A percentile compares a stretch with the other conserved stretches of the same genome.
phyloP scores from a whole-genome alignment of 2,797 vertebrate species.

The Falco cherrug region DNA sequence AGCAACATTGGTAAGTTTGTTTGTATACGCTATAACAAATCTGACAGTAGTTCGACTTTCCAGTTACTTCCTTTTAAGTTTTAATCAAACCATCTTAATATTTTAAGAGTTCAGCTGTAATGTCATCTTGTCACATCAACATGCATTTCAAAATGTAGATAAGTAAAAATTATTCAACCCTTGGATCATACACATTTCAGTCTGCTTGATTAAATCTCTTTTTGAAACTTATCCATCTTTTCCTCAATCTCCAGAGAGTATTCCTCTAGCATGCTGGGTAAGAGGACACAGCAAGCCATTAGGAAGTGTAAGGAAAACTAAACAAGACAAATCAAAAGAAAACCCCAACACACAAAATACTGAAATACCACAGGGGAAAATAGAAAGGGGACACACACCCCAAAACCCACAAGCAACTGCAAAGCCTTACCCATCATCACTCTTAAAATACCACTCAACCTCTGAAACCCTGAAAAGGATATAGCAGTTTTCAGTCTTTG shows the following conservation, averaged over 20 bases:
- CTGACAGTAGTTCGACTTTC: not conserved
- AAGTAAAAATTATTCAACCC: not conserved
- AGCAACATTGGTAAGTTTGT: not conserved
- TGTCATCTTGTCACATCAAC: conserved; percentile 7
- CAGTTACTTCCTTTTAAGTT: not conserved
- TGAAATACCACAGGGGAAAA: not conserved
- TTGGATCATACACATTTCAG: not conserved
- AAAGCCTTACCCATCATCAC: not conserved
- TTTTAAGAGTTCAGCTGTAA: conserved; percentile 11
- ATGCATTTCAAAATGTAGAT: not conserved
- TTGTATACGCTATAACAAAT: not conserved
- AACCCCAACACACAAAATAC: not conserved
- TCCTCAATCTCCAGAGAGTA: not conserved
- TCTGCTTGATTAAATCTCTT: conserved; percentile 24
- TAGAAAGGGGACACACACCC: too few species aligned
- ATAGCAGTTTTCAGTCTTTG: not conserved
- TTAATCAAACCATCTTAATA: not conserved
- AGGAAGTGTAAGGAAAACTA: not conserved
- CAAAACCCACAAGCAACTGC: not conserved
- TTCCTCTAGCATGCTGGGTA: not conserved
- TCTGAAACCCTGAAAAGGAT: not conserved
- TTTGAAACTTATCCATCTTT: conserved; percentile 8
- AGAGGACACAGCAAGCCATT: conserved; percentile 5
- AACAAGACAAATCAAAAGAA: not conserved
- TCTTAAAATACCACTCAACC: not conserved